Conservation (phyloP, 2,797 vertebrate genomes). For the Squalus acanthias region DNA sequence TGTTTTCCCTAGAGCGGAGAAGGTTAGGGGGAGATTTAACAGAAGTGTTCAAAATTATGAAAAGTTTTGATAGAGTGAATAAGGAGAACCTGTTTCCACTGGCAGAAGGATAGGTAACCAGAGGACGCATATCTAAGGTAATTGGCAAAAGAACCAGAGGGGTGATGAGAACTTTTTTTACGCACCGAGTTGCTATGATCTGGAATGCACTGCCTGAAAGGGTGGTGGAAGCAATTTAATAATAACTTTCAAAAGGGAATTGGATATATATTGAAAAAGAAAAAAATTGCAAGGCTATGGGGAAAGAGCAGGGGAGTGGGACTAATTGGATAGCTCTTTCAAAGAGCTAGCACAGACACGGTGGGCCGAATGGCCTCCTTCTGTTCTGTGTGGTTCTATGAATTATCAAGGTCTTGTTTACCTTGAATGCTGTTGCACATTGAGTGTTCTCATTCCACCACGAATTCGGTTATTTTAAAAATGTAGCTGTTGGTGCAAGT, state of each 20-base stretch:
- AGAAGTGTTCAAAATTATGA: too few species aligned
- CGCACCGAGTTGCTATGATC: too few species aligned
- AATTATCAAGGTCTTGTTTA: neutral
- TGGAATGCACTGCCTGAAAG: neutral
- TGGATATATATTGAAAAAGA: neutral
- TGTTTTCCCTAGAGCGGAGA: neutral
- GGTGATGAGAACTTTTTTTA: too few species aligned
- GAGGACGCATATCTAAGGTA: neutral
- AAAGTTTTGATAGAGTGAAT: too few species aligned
- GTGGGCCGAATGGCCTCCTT: neutral
- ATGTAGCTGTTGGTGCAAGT: neutral
- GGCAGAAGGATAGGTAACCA: too few species aligned
- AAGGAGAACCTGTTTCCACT: too few species aligned
- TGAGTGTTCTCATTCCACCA: neutral
- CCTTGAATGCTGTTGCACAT: neutral
- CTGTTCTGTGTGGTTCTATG: neutral
- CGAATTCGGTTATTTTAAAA: neutral
- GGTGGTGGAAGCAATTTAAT: neutral
- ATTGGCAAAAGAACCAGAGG: neutral
- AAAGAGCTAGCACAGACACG: neutral
- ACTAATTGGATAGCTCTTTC: neutral
- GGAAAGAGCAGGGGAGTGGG: neutral
- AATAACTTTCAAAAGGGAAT: neutral
- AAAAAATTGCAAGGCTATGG: neutral
- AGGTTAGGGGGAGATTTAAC: too few species aligned